phyloP scores from a whole-genome alignment of 64 coral and sea anemone species.

The Astreopora myriophthalma region DNA sequence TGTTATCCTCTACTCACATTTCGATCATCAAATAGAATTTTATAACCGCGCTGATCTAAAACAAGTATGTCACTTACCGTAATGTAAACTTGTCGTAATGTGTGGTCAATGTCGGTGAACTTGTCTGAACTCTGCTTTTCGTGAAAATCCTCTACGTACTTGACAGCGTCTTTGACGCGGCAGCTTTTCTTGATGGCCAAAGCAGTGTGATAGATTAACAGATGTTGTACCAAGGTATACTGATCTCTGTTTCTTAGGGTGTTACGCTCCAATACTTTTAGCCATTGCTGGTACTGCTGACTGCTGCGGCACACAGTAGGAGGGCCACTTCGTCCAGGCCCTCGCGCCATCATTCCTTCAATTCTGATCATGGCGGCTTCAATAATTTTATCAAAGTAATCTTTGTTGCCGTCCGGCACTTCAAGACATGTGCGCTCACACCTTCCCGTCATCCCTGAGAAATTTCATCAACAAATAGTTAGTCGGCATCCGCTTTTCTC shows the following conservation, averaged over 20 bases:
- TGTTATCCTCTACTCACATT: too few relatives aligned
- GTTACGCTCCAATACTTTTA: constrained; percentile 44
- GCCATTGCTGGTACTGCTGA: constrained; percentile 45
- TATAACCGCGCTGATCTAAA: neutral
- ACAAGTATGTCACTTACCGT: neutral
- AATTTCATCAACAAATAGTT: neutral
- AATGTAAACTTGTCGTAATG: constrained; percentile 16
- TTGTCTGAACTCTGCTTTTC: constrained; percentile 34
- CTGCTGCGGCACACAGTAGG: neutral
- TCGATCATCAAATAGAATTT: neutral
- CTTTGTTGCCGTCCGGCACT: neutral
- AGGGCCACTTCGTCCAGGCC: neutral
- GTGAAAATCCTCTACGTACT: constrained; percentile 44
- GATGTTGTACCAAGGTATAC: constrained; percentile 47
- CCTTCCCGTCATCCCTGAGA: neutral
- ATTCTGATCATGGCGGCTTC: neutral
- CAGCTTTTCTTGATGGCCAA: constrained; percentile 62
- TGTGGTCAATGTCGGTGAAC: constrained; percentile 33
- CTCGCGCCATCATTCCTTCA: neutral
- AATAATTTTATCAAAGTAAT: constrained; percentile 29
- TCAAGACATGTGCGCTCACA: constrained; percentile 1
- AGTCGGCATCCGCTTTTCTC: too few relatives aligned
- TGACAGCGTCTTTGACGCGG: constrained; percentile 57
- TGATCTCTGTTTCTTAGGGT: constrained; percentile 28
- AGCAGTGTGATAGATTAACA: constrained; percentile 62